Base-by-base conservation (phyloP, 2,888 invertebrate species). In the Coelopa pilipes region DNA sequence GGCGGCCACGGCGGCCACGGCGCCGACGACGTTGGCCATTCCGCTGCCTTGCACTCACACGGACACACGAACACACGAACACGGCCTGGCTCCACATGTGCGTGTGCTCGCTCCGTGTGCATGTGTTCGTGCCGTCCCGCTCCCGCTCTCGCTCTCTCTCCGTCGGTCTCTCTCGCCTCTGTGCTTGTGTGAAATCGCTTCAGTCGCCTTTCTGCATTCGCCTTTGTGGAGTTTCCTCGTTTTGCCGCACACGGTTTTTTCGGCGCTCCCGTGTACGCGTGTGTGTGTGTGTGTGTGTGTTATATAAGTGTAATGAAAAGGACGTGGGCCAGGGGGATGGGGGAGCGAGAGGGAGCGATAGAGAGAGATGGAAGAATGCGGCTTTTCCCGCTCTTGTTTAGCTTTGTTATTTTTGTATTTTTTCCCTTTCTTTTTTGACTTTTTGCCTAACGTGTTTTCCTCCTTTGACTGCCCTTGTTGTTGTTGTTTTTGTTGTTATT, bases 251-350 rank as follows among this genome's bases (percentile, higher is more conserved):
- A 24, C 60, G 45, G 49, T 9, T 69, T 1, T 66, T 5, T 66
- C 24, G 57, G 53, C 67, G 72, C 47, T 17, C 65, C 53, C 11
- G 17, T 72, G 17, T 65, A 4, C 65, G 55, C 12, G 19, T 70
- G 11, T 60, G 34, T 62, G 65, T 19, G 24, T 60, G 45, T 69
- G 46, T 72, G 55, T 75, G 50, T 50, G 59, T 70, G 45, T 59
- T 69, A 62, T 65, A 49, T 59, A 57, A 66, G 66, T 57, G 24
- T 55, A 57, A 55, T 66, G 59, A 72, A 72, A 72, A 72, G 60
- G 66, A 67, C 53, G 67, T 67, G 63, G 50, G 63, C 2, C 47
- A 2, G n/a, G 0, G 7, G 57, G 17, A 0, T 4, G 34, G 7
- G 34, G 7, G 34, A 21, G 2, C 15, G n/a, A n/a, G 19, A 21